Conservation (phyloP, 1,140 invertebrate species). For the Vollenhovia emeryi region DNA sequence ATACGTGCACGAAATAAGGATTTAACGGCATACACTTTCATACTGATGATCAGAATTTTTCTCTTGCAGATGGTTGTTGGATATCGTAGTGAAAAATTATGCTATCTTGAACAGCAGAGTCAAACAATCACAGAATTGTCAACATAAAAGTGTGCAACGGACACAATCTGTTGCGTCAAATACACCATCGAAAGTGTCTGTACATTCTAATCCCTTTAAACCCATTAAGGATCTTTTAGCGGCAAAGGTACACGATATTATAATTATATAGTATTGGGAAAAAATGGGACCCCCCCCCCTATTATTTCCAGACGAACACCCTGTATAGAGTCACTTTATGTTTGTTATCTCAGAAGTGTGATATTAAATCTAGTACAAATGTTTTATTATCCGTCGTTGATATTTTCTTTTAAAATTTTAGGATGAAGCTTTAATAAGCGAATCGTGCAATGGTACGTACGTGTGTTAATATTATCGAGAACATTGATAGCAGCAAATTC, state of each 20-base stretch:
- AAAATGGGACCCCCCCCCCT: too few species aligned
- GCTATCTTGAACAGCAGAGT: slow-evolving; percentile 75
- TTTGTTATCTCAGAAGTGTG: neutral
- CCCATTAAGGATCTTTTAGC: slow-evolving; percentile 75
- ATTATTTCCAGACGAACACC: too few species aligned
- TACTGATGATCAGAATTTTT: slow-evolving; percentile 24
- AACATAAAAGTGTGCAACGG: slow-evolving; percentile 30
- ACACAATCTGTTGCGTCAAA: slow-evolving; percentile 52
- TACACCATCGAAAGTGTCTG: slow-evolving; percentile 68
- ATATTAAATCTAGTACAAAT: neutral
- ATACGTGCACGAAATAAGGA: neutral
- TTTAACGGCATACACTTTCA: neutral
- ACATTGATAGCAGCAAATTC: too few species aligned
- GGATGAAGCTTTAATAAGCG: slow-evolving; percentile 48
- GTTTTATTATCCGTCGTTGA: neutral
- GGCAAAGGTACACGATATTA: slow-evolving; percentile 53
- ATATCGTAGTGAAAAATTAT: slow-evolving; percentile 81
- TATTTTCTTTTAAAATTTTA: slow-evolving; percentile 40
- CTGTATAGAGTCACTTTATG: too few species aligned
- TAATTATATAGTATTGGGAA: neutral
- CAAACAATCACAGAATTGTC: slow-evolving; percentile 65
- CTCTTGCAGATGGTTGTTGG: slow-evolving; percentile 79
- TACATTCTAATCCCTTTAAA: slow-evolving; percentile 78
- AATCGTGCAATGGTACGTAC: slow-evolving; percentile 64
- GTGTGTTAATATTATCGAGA: too few species aligned